Evolutionary conservation across 2,888 invertebrate genomes (phyloP).

Genomic region (Opisthograptis luteolata): DNA sequence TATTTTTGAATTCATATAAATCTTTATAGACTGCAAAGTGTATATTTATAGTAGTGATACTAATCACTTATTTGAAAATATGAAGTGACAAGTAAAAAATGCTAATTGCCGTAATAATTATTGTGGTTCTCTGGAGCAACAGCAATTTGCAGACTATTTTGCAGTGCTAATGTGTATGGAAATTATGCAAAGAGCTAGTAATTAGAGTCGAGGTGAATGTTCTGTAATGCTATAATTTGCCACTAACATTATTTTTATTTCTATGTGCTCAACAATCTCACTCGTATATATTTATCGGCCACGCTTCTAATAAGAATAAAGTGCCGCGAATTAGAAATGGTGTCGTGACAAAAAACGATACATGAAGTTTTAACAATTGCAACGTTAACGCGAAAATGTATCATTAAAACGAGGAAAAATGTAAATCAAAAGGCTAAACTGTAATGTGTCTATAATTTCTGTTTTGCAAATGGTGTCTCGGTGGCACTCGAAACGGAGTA

Average conservation of each 20-base stretch:
- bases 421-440: conserved; percentile 56
- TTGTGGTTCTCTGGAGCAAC: conserved; percentile 62
- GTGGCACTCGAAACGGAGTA: conserved; percentile 52
- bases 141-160: conserved; percentile 77
- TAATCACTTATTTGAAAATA: conserved; percentile 48
- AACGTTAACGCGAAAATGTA: conserved; percentile 44
- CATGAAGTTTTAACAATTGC: conserved; percentile 5
- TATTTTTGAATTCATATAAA: no score
- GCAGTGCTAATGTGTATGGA: conserved; percentile 77
- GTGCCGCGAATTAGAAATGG: conserved; percentile 19
- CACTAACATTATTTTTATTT: conserved; percentile 49
- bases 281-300: conserved; percentile 14
- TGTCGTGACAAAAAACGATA: conserved; percentile 24
- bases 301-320: conserved; percentile 25
- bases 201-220: conserved; percentile 74
- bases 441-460: conserved; percentile 58
- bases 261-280: conserved; percentile 34
- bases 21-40: no score
- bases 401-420: conserved; percentile 51
- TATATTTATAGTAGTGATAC: conserved; percentile 25
- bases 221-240: conserved; percentile 68
- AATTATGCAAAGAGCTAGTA: conserved; percentile 76
- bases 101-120: conserved; percentile 67
- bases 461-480: conserved; percentile 58
- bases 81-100: conserved; percentile 68